Conservation (phyloP, 2,888 invertebrate species). For the Lingula anatina region DNA sequence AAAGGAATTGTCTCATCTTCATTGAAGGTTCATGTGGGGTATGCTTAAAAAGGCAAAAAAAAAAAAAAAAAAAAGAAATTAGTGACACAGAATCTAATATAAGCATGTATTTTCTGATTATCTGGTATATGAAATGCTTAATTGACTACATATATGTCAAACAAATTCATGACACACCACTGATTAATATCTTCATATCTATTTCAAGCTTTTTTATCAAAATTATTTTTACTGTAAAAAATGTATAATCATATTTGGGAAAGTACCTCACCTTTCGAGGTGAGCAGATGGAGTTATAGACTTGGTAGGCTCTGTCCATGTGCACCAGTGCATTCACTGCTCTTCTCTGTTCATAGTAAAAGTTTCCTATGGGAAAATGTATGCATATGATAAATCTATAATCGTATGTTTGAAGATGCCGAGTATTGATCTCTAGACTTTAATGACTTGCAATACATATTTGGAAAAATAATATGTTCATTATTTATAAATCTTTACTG, state of each 20-base stretch:
- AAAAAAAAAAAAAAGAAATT: constrained; percentile 11
- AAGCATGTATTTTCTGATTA: too few relatives aligned
- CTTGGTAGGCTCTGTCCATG: constrained; percentile 41
- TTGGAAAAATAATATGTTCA: too few relatives aligned
- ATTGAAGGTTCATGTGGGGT: constrained; percentile 22
- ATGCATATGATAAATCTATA: neutral
- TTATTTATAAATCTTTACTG: too few relatives aligned
- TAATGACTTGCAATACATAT: neutral
- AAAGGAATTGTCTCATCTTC: constrained; percentile 48
- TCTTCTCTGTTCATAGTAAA: constrained; percentile 40
- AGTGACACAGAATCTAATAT: neutral
- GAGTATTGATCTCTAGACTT: neutral
- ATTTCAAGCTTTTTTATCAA: too few relatives aligned
- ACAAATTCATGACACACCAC: too few relatives aligned
- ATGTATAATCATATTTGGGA: too few relatives aligned
- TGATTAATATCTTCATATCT: too few relatives aligned
- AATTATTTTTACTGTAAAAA: too few relatives aligned
- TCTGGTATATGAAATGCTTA: too few relatives aligned
- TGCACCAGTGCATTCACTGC: constrained; percentile 46
- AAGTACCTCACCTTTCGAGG: constrained; percentile 35
- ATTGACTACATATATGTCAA: too few relatives aligned
- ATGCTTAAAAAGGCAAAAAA: constrained; percentile 10
- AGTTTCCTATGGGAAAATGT: constrained; percentile 30
- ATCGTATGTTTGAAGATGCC: neutral
- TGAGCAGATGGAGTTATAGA: constrained; percentile 37